Conservation (phyloP, 2,797 vertebrate species). For the Saxicola maurus region DNA sequence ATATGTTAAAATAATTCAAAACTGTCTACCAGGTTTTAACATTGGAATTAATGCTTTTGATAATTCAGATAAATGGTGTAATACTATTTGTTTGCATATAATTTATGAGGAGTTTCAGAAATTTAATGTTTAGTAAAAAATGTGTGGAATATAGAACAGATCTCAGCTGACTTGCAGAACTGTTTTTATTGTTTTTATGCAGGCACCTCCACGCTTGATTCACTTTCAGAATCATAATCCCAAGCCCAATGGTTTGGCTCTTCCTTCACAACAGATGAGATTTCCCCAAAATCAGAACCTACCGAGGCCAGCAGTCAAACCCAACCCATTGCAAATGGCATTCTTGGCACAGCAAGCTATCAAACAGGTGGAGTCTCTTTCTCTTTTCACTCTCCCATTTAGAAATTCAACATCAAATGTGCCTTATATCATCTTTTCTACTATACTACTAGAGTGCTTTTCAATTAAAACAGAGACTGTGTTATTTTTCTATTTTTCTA, state of each 20-base stretch:
- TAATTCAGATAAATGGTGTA: not conserved
- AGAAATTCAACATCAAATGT: not conserved
- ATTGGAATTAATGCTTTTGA: not conserved
- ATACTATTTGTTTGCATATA: not conserved
- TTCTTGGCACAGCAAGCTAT: conserved; percentile 78
- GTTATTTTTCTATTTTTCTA: not conserved
- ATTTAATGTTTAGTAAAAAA: not conserved
- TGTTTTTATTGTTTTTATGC: conserved; percentile 16
- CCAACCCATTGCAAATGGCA: conserved; percentile 73
- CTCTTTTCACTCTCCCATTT: not conserved
- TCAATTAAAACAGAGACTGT: not conserved
- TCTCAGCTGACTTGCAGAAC: not conserved
- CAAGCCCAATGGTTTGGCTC: conserved; percentile 70
- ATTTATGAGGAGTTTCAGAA: not conserved
- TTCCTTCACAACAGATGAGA: conserved; percentile 70
- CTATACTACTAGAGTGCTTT: not conserved
- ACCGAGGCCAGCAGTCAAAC: conserved; percentile 65
- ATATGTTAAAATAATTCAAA: not conserved
- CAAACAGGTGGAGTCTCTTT: conserved; percentile 71
- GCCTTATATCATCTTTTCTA: not conserved
- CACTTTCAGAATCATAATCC: conserved; percentile 74
- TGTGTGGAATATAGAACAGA: not conserved
- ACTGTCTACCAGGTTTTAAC: not conserved
- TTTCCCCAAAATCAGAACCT: conserved; percentile 68
- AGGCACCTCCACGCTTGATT: conserved; percentile 76